These are phyloP conservation scores for Agrilus planipennis DNA, from an alignment of 1,140 invertebrate species.

Conservation along the genomic window DNA sequence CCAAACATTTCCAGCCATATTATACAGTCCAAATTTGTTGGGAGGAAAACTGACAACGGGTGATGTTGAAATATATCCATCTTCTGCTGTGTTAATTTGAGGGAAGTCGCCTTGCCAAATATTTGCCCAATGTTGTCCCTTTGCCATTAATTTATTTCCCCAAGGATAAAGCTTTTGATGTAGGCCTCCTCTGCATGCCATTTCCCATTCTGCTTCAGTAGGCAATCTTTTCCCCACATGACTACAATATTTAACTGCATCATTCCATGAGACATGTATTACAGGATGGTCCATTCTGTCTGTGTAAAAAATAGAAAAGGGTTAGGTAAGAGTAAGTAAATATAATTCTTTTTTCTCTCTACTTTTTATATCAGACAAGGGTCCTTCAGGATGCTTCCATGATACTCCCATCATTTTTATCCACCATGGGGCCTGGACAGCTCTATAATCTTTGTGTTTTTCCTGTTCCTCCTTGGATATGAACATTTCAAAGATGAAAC, in stretches of 20 bases:
- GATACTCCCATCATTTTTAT: slow-evolving; percentile 60
- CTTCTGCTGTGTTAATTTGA: slow-evolving; percentile 62
- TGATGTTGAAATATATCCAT: slow-evolving; percentile 68
- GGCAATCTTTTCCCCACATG: slow-evolving; percentile 77
- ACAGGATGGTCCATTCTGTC: slow-evolving; percentile 76
- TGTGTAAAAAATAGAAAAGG: not conserved
- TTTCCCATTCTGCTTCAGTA: slow-evolving; percentile 91
- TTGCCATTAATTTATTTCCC: slow-evolving; percentile 80
- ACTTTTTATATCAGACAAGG: slow-evolving; percentile 61
- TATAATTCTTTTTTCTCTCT: no score
- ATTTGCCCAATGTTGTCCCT: slow-evolving; percentile 70
- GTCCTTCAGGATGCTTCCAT: slow-evolving; percentile 80
- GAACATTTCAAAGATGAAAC: slow-evolving; percentile 79
- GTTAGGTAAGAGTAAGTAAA: not conserved
- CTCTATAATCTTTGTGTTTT: slow-evolving; percentile 59
- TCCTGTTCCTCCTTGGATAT: slow-evolving; percentile 54
- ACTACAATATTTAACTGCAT: slow-evolving; percentile 79
- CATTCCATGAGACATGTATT: slow-evolving; percentile 88
- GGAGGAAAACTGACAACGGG: slow-evolving; percentile 68
- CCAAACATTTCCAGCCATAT: slow-evolving; percentile 95
- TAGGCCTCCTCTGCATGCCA: slow-evolving; percentile 70
- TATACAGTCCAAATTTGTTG: slow-evolving; percentile 74
- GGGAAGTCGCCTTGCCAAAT: slow-evolving; percentile 94
- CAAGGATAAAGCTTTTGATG: slow-evolving; percentile 73
- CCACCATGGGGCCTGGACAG: slow-evolving; percentile 81